Base-by-base conservation (phyloP, 2,888 invertebrate species). In the Sinopyrophorus schimmeli region DNA sequence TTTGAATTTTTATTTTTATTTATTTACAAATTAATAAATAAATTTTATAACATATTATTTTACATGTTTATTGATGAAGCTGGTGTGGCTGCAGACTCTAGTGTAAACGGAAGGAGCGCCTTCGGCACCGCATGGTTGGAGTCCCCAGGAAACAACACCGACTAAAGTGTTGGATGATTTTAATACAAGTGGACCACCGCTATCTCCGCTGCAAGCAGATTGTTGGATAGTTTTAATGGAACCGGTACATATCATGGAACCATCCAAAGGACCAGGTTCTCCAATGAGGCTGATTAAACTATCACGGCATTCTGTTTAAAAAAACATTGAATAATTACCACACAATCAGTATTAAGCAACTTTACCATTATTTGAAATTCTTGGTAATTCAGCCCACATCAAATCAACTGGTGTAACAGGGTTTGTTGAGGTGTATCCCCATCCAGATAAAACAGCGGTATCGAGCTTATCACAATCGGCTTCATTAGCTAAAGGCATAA, bases 121-220 rank as follows among this genome's bases (percentile, higher is more conserved):
- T 12, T 7, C 15, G 2, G 10, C 35, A 11, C 43, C 43, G 35
- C 43, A 43, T 3, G 43, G 43, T 3, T 9, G 7, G 15, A 43
- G 17, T 3, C 43, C 43, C 43, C 43, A 43, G 3, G 43, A 43
- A 1, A 34, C 34, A 10, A 43, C 18, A 7, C 43, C 43, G 27
- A 43, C 32, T 11, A 34, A 2, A 7, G 15, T 24, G 9, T 34
- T 15, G 1, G 2, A 5, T 2, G 24, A 23, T 5, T 3, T 6
- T 3, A 9, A 15, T 9, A 24, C 34, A 3, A 43, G 18, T 14
- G 43, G 43, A 2, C 43, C 43, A 10, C 43, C 35, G n/a, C 27
- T 32, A 17, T 43, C 43, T 27, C 34, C 43, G 2, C 14, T 18
- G 5, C 43, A 43, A 0, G 32, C 43, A n/a, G 34, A 35, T 15